Conservation (phyloP, 2,888 invertebrate species). For the Apamea sordens region DNA sequence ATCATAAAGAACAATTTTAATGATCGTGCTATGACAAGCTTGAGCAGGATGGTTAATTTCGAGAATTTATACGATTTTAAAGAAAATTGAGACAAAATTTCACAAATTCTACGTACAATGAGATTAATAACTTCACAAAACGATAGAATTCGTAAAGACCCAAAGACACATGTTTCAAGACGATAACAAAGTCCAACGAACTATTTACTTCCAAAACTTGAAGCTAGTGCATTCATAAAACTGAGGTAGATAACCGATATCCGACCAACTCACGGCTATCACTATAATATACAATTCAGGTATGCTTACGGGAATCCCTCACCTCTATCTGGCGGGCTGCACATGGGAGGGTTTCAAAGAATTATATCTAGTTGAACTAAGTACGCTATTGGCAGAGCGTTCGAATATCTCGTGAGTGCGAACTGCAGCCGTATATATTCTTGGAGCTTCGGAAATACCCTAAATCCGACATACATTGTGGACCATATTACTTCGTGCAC, state of each 20-base stretch:
- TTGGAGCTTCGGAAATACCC: constrained; percentile 79
- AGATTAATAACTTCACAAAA: background rate
- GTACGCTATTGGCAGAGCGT: constrained; percentile 72
- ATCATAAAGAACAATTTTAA: constrained; percentile 48
- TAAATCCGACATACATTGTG: constrained; percentile 83
- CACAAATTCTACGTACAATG: constrained; percentile 2
- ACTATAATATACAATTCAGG: constrained; percentile 50
- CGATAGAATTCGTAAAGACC: background rate
- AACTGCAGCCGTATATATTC: constrained; percentile 79
- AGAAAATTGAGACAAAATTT: constrained; percentile 22
- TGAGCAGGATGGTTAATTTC: constrained; percentile 40
- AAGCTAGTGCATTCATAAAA: constrained; percentile 37
- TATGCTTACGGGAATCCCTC: constrained; percentile 62
- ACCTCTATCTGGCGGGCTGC: constrained; percentile 59
- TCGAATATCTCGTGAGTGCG: constrained; percentile 74
- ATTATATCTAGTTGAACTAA: constrained; percentile 72
- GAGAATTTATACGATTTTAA: constrained; percentile 40
- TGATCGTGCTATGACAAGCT: constrained; percentile 49
- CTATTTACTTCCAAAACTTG: constrained; percentile 35
- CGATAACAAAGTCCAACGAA: constrained; percentile 31
- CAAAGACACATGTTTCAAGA: constrained; percentile 18
- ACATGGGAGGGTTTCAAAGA: constrained; percentile 68
- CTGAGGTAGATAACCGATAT: constrained; percentile 10
- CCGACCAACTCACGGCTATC: constrained; percentile 11
- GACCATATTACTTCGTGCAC: constrained; percentile 81